Conservation (phyloP, 92 coral and sea anemone species). For the Zoanthus sociatus region DNA sequence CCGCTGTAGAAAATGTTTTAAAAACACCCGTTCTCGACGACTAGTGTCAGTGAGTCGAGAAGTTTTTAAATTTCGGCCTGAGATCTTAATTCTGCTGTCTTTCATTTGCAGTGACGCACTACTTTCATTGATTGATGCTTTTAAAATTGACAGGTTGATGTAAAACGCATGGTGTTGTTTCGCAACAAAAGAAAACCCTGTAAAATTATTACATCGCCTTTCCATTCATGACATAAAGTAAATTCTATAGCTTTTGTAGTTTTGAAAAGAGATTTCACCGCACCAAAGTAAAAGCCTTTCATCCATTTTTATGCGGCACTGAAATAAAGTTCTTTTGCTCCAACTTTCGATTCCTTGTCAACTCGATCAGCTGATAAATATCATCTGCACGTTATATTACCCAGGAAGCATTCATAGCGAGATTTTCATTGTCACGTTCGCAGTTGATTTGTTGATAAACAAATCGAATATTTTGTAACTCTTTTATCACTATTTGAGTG, state of each 20-base stretch:
- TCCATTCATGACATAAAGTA: neutral
- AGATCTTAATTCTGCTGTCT: neutral
- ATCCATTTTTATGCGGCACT: neutral
- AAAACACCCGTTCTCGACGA: neutral
- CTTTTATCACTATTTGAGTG: too few relatives aligned
- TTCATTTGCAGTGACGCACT: slow-evolving; percentile 2
- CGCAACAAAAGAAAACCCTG: slow-evolving; percentile 20
- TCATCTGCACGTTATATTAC: neutral
- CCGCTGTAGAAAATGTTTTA: slow-evolving; percentile 3
- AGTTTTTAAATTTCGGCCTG: neutral
- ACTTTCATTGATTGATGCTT: neutral
- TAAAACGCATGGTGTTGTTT: slow-evolving; percentile 15
- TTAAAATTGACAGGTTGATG: neutral
- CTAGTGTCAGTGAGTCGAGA: neutral
- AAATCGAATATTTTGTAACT: neutral
- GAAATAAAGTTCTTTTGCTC: neutral
- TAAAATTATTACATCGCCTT: neutral
- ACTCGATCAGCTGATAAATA: slow-evolving; percentile 11
- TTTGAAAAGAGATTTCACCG: neutral
- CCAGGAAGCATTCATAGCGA: neutral
- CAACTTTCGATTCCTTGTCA: neutral
- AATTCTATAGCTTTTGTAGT: neutral
- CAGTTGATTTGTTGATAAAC: neutral
- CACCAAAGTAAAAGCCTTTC: neutral
- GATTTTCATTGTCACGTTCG: neutral